These are phyloP conservation scores for Myiothlypis coronata DNA, from an alignment of 2,797 vertebrate species.

Conservation along the genomic window DNA sequence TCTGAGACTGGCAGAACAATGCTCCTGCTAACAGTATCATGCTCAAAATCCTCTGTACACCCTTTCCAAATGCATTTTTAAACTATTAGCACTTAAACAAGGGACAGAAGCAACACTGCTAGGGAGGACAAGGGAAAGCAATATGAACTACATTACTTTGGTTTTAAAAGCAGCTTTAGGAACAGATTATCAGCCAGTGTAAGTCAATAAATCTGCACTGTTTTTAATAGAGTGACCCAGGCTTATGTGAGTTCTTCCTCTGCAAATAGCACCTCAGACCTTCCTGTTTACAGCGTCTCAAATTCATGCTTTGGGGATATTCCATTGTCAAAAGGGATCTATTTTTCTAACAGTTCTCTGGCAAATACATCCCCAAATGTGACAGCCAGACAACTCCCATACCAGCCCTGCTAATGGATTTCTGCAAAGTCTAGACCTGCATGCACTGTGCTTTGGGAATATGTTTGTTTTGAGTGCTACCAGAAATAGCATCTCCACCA, in stretches of 20 bases:
- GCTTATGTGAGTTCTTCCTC: not conserved
- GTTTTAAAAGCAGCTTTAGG: constrained; percentile 6
- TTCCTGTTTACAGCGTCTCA: not conserved
- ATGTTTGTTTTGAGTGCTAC: not conserved
- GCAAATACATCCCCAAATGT: not conserved
- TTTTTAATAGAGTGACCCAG: not conserved
- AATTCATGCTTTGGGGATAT: not conserved
- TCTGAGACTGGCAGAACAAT: constrained; percentile 6
- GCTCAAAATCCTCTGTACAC: not conserved
- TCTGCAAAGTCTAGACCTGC: not conserved
- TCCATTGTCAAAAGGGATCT: constrained; percentile 1
- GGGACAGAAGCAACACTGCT: not conserved
- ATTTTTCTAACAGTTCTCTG: constrained; percentile 15
- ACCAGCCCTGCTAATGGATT: constrained; percentile 29
- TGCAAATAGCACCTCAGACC: constrained; percentile 3
- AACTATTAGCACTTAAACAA: not conserved
- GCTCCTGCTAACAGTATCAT: not conserved
- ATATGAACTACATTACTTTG: not conserved
- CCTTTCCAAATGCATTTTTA: constrained; percentile 24
- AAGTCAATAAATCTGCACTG: not conserved
- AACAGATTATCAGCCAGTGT: not conserved
- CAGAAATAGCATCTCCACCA: constrained; percentile 1
- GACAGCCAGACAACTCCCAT: not conserved
- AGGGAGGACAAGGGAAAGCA: not conserved
- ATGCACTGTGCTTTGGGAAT: not conserved